Evolutionary conservation across 2,797 vertebrate species (phyloP).

Genomic region (Novumbra hubbsi): DNA sequence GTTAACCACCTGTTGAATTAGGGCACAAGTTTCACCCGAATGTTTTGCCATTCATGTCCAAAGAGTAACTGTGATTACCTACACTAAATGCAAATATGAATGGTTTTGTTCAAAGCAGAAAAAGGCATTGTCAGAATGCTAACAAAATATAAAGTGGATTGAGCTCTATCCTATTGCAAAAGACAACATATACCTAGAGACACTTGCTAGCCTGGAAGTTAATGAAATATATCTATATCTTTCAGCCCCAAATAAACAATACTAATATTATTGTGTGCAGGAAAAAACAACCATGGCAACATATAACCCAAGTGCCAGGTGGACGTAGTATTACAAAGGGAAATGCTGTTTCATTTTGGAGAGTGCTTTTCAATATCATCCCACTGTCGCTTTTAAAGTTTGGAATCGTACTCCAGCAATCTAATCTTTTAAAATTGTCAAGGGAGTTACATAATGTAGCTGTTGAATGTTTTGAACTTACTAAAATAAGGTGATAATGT

Average conservation of each 20-base stretch:
- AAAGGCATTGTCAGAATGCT: too few relatives aligned
- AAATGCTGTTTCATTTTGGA: conserved; percentile 68
- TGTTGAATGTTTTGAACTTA: background rate
- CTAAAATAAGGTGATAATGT: background rate
- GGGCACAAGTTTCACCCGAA: too few relatives aligned
- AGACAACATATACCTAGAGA: conserved; percentile 82
- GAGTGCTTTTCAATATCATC: conserved; percentile 54
- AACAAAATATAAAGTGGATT: too few relatives aligned
- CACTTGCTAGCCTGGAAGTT: conserved; percentile 67
- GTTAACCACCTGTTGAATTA: too few relatives aligned
- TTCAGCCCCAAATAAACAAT: conserved; percentile 78
- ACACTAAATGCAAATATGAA: too few relatives aligned
- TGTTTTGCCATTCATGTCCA: too few relatives aligned
- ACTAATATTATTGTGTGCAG: conserved; percentile 81
- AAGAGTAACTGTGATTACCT: too few relatives aligned
- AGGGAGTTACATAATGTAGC: background rate
- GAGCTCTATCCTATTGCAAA: conserved; percentile 65
- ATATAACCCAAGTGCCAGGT: conserved; percentile 69
- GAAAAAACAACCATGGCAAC: conserved; percentile 71
- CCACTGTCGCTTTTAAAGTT: conserved; percentile 59
- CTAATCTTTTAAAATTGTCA: background rate
- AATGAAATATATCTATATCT: conserved; percentile 81
- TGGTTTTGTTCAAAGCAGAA: too few relatives aligned
- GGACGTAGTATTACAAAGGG: conserved; percentile 62
- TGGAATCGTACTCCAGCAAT: conserved; percentile 27